Evolutionary conservation across 2,113 vertebrate genomes (phyloP), one percentile per base, ranked within the genome.

Genomic region (Melanerpes formicivorus): DNA sequence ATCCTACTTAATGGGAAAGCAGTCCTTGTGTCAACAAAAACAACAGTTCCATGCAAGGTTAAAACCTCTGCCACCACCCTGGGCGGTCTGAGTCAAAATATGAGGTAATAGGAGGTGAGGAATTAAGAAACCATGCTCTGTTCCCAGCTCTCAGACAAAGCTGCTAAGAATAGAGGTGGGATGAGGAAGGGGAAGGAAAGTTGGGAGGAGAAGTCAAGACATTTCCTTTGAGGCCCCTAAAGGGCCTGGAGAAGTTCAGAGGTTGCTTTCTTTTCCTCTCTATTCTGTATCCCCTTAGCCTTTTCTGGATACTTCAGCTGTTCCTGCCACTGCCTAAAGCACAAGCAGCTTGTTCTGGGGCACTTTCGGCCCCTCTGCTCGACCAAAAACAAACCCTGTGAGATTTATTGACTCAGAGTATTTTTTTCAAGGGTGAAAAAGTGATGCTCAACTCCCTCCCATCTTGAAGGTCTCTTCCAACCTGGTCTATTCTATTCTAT

Each of bases 81-180:
- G 65, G 70, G 87, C 0, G 1, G 30, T 44, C 60, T 17, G 30
- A 92, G 72, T 71, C 76, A 87, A 90, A 95, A 60, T 26, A 64
- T 14, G 83, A 93, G 72, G 90, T 88, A 88, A 86, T 3, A 80
- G 79, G 84, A 95, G 89, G 64, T 74, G 79, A 92, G 69, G 62
- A 85, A 89, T 80, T 83, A 32, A 60, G 84, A 88, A 93, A 95
- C 26, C n/a, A 3, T 18, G 22, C 29, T 85, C 48, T 83, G 44
- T 91, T 94, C 58, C 84, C 79, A 90, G 60, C 62, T 60, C 54
- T 80, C 81, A 87, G 76, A 90, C 90, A 94, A 95, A 95, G 73
- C 58, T 84, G 62, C 95, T 95, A 94, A 95, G 92, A 96, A 95
- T 94, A 95, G 93, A 69, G 7, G 7, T 92, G 82, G 93, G 54